Percentiles rank a stretch among this genome's conserved stretches.
These are phyloP conservation scores for Synchiropus splendidus DNA, from an alignment of 2,113 vertebrate species.

Conservation along the genomic window DNA sequence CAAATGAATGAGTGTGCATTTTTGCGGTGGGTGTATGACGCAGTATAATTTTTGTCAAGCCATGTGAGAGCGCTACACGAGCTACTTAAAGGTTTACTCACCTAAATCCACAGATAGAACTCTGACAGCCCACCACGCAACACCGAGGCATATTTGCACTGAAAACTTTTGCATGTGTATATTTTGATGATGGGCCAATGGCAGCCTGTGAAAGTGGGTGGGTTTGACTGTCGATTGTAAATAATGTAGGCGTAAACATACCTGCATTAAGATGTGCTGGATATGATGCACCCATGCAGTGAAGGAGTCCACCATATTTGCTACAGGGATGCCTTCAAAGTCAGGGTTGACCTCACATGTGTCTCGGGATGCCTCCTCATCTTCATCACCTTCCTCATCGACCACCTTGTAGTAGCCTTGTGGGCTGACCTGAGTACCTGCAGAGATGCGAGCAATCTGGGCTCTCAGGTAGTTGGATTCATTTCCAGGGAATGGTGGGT, in stretches of 20 bases:
- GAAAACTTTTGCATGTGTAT: too few species aligned
- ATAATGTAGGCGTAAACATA: too few species aligned
- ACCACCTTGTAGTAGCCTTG: conserved; percentile 79
- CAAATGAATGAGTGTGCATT: too few species aligned
- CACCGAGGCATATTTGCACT: too few species aligned
- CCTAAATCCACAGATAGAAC: not conserved
- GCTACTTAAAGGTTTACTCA: too few species aligned
- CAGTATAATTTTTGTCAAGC: too few species aligned
- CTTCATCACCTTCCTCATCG: conserved; percentile 82
- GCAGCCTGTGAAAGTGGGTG: too few species aligned
- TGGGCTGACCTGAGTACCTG: conserved; percentile 84
- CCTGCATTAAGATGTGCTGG: conserved; percentile 83
- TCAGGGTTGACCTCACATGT: conserved; percentile 78
- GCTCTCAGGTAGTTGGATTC: conserved; percentile 87
- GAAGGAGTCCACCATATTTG: conserved; percentile 74
- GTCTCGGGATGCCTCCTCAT: conserved; percentile 66
- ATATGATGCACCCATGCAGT: conserved; percentile 86
- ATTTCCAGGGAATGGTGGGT: conserved; percentile 87
- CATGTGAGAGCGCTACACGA: too few species aligned
- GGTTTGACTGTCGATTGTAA: too few species aligned
- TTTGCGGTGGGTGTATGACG: too few species aligned
- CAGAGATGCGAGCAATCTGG: conserved; percentile 92
- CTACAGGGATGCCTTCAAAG: conserved; percentile 75
- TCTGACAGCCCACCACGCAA: too few species aligned
- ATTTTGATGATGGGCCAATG: too few species aligned